phyloP scores from a whole-genome alignment of 1,140 invertebrate genomes.

The Drosophila arizonae region DNA sequence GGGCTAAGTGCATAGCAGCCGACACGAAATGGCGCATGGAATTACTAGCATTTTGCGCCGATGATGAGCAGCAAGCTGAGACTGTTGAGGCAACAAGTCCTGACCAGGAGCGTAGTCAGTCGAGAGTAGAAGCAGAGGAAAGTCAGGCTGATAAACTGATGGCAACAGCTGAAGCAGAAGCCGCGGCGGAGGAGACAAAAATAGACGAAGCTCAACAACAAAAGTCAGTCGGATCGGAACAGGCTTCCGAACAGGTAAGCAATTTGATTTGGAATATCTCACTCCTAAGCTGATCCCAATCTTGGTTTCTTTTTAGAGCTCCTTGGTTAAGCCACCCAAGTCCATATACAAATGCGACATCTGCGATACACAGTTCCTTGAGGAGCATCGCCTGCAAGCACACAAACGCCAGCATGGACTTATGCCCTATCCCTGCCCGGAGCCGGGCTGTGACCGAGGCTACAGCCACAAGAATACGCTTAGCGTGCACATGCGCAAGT shows the following conservation, averaged over 20 bases:
- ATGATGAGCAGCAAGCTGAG: constrained; percentile 9
- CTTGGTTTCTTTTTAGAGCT: not conserved
- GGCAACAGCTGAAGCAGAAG: no score
- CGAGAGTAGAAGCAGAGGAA: not conserved
- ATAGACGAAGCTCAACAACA: not conserved
- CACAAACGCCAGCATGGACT: constrained; percentile 55
- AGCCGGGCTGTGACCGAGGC: constrained; percentile 39
- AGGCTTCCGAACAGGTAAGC: not conserved
- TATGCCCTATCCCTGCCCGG: constrained; percentile 52
- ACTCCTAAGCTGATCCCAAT: not conserved
- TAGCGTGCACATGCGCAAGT: constrained; percentile 52
- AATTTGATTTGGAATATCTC: not conserved
- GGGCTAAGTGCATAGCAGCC: constrained; percentile 50
- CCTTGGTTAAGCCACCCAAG: not conserved
- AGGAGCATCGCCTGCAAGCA: constrained; percentile 39
- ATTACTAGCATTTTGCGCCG: constrained; percentile 15
- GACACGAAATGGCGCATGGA: constrained; percentile 48
- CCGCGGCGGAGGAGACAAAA: not conserved
- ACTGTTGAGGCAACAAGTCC: not conserved
- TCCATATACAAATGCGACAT: constrained; percentile 50
- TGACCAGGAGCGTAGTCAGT: not conserved
- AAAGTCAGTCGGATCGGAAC: not conserved
- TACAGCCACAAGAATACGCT: constrained; percentile 59
- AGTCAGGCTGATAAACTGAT: not conserved
- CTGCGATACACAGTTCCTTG: constrained; percentile 44